Base-by-base conservation (phyloP, 30 jellyfish, hydroid and myxozoan genomes). In the Aurelia sp. region DNA sequence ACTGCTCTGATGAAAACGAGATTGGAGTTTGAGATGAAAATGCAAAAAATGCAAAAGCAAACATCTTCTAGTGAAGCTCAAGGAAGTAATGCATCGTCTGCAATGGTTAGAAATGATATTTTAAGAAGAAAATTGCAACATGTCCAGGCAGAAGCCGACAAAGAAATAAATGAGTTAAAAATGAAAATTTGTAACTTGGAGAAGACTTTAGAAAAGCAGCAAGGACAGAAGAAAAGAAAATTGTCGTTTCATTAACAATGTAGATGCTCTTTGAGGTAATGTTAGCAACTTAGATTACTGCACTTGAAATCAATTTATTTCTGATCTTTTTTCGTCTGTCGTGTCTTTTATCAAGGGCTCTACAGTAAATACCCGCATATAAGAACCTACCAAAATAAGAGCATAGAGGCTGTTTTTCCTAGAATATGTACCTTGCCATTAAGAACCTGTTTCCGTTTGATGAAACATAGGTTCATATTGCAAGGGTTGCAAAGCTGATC, bases 51-150 rank as follows among this genome's bases (percentile, higher is more conserved):
- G 87, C 93, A 71, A 19, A 77, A 64, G 69, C 78, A 27, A 77
- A 20, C 78, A 30, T 11, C 31, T 13, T 12, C 69, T 6, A 10
- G 35, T 2, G 33, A n/a, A 59, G 33, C 69, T 59, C 93, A 84
- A 48, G 74, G 51, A 18, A 37, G 61, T 37, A 73, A 52, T 23
- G 50, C 70, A 11, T 47, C 84, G 31, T 44, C 84, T 47, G 58
- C 84, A 15, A 59, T 67, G 67, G 74, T 84, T 63, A 84, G 84
- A 44, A 84, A 84, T 53, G 93, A 84, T 13, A 84, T 84, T 30
- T 48, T 84, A 66, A 55, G 93, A 63, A 60, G 84, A 23, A 84
- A 84, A 35, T 59, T 84, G 84, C 93, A 84, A 53, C 93, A 84
- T 48, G 74, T 72, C 18, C 93, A 84, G 30, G 76, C 51, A 11